phyloP scores from a whole-genome alignment of 2,113 vertebrate species.

The Eulacestoma nigropectus region DNA sequence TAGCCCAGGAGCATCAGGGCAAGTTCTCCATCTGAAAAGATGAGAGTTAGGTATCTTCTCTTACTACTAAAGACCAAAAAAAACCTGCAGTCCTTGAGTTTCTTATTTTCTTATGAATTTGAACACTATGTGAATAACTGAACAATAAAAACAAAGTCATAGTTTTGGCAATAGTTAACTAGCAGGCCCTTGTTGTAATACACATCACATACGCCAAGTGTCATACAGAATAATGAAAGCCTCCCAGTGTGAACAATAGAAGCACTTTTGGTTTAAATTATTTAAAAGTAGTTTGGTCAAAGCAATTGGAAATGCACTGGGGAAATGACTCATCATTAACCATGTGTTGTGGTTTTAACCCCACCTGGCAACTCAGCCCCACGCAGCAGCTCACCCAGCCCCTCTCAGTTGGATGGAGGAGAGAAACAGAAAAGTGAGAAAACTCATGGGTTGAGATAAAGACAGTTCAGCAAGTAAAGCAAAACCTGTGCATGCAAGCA shows the following conservation, averaged over 20 bases:
- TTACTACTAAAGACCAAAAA: background rate
- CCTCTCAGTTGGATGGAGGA: background rate
- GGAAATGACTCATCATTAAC: background rate
- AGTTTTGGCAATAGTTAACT: background rate
- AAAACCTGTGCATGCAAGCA: background rate
- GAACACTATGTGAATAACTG: background rate
- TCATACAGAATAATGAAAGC: background rate
- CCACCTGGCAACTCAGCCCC: background rate
- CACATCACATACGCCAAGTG: background rate
- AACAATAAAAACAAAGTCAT: background rate
- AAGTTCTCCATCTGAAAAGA: background rate
- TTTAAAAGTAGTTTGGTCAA: background rate
- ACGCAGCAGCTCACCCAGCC: background rate
- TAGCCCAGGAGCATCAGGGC: background rate
- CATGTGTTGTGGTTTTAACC: background rate
- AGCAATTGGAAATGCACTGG: background rate
- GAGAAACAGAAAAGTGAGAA: background rate
- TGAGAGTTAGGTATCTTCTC: background rate
- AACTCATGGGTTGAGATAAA: background rate
- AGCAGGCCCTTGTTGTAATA: background rate
- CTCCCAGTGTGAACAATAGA: background rate
- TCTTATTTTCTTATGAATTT: background rate
- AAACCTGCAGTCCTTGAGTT: background rate
- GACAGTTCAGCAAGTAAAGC: background rate
- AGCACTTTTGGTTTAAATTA: background rate